phyloP scores from a whole-genome alignment of 2,113 vertebrate species.

The Panthera uncia region DNA sequence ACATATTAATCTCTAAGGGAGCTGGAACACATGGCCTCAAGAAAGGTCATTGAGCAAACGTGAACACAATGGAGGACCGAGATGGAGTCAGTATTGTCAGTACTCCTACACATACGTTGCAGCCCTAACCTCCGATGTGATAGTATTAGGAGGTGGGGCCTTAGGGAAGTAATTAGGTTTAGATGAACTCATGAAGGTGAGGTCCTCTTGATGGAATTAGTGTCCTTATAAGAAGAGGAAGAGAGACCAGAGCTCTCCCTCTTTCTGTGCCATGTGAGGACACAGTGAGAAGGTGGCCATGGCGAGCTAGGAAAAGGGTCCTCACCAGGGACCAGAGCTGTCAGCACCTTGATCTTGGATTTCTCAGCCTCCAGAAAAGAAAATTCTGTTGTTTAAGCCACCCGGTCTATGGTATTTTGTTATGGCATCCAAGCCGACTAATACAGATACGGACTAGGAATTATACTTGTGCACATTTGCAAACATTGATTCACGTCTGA shows the following conservation, averaged over 20 bases:
- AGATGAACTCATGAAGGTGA: background rate
- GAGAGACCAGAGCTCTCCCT: background rate
- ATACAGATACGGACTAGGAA: background rate
- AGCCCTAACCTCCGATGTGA: background rate
- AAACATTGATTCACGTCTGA: background rate
- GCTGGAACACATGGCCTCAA: background rate
- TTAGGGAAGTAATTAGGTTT: background rate
- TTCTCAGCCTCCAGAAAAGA: background rate
- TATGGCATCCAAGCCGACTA: background rate
- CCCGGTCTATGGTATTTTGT: background rate
- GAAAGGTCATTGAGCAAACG: background rate
- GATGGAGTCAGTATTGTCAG: background rate
- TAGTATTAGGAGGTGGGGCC: background rate
- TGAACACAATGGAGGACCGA: background rate
- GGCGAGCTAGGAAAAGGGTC: too few relatives aligned
- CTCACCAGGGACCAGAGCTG: background rate
- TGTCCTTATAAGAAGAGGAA: background rate
- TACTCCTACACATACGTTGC: background rate
- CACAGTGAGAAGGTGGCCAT: background rate
- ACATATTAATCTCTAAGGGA: background rate
- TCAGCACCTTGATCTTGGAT: background rate
- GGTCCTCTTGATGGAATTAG: background rate
- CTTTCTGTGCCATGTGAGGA: background rate
- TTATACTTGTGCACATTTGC: background rate
- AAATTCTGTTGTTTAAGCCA: background rate